Evolutionary conservation across 2,113 vertebrate species (phyloP).

Genomic region (Muntiacus reevesi): DNA sequence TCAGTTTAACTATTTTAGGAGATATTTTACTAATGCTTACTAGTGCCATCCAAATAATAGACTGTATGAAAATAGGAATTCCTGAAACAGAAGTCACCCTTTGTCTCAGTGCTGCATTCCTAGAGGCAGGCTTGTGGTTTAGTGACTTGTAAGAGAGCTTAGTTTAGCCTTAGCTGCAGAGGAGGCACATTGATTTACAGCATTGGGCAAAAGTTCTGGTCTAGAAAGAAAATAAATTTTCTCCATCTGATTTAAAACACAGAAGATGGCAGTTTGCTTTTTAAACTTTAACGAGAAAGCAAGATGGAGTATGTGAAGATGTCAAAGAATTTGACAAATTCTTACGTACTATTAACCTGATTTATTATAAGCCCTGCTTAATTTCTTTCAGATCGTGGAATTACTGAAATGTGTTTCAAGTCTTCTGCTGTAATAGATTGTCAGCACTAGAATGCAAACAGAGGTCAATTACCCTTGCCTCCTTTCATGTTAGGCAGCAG

Average conservation of each 20-base stretch:
- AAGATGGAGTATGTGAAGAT: background rate
- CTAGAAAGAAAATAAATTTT: background rate
- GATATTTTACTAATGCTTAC: background rate
- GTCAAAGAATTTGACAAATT: slow-evolving; percentile 10
- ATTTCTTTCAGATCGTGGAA: background rate
- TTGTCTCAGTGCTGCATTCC: background rate
- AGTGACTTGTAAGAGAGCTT: background rate
- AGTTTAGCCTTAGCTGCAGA: background rate
- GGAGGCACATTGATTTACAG: background rate
- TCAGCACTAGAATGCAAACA: background rate
- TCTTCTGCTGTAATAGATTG: background rate
- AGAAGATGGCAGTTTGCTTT: background rate
- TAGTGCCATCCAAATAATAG: background rate
- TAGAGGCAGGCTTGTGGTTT: background rate
- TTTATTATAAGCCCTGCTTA: background rate
- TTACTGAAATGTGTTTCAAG: background rate
- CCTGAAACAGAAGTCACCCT: background rate
- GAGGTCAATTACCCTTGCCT: background rate
- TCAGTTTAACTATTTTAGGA: background rate
- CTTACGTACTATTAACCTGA: background rate
- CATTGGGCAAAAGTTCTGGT: background rate
- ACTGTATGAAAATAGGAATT: background rate
- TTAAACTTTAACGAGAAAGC: background rate
- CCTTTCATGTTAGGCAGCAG: background rate
- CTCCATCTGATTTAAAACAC: background rate